phyloP scores from a whole-genome alignment of 1,140 invertebrate species.

The Choristoneura fumiferana region DNA sequence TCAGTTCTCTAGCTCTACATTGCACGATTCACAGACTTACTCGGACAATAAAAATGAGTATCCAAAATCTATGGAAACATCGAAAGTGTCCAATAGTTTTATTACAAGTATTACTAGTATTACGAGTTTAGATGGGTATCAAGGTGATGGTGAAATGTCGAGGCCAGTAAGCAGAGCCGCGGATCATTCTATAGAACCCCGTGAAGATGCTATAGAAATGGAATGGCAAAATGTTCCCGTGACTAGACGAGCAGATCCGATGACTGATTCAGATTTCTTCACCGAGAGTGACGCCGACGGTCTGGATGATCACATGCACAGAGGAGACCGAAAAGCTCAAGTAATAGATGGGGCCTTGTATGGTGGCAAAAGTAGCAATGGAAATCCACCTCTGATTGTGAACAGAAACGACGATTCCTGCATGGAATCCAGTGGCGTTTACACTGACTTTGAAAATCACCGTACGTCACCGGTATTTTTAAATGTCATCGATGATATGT shows the following conservation, averaged over 20 bases:
- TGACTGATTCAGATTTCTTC: slow-evolving; percentile 94
- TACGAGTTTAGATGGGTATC: slow-evolving; percentile 91
- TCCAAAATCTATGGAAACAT: slow-evolving; percentile 79
- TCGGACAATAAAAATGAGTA: slow-evolving; percentile 79
- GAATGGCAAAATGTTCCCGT: slow-evolving; percentile 78
- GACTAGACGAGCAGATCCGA: slow-evolving; percentile 84
- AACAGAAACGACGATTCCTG: slow-evolving; percentile 80
- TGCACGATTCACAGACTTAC: slow-evolving; percentile 74
- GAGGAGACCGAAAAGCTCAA: slow-evolving; percentile 85
- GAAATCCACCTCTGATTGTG: slow-evolving; percentile 72
- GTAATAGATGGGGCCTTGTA: slow-evolving; percentile 92
- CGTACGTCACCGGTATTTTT: slow-evolving; percentile 73
- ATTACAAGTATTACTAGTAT: slow-evolving; percentile 91
- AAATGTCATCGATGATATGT: slow-evolving; percentile 79
- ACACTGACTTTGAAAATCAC: slow-evolving; percentile 88
- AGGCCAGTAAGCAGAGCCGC: slow-evolving; percentile 86
- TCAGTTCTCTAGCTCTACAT: slow-evolving; percentile 66
- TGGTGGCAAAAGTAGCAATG: slow-evolving; percentile 80
- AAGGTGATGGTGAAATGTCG: slow-evolving; percentile 91
- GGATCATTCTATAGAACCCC: slow-evolving; percentile 80
- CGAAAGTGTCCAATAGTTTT: slow-evolving; percentile 84
- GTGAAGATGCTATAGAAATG: slow-evolving; percentile 73
- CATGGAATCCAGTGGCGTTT: slow-evolving; percentile 93
- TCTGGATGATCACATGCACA: slow-evolving; percentile 84
- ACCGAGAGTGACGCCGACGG: slow-evolving; percentile 92